These are phyloP conservation scores for Cosmopolites sordidus DNA, from an alignment of 2,888 invertebrate species.

Conservation along the genomic window DNA sequence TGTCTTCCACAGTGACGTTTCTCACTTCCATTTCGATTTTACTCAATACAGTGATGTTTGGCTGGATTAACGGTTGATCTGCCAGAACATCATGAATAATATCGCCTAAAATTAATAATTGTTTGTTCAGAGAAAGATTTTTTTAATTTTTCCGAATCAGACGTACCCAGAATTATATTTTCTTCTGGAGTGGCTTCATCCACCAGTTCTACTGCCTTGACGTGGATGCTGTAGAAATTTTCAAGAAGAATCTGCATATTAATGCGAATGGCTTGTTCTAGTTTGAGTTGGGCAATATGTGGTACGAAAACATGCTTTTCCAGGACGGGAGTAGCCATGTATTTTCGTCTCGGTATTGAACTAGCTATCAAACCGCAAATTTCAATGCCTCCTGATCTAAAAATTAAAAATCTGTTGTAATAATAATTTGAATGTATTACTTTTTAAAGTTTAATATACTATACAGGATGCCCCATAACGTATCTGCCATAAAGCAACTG, in stretches of 20 bases:
- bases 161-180: conserved; percentile 9
- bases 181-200: conserved; percentile 21
- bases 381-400: conserved; percentile 71
- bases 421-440: too few species aligned
- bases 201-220: conserved; percentile 39
- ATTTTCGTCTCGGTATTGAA: conserved; percentile 64
- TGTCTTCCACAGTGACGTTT: conserved; percentile 58
- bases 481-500: too few species aligned
- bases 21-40: conserved; percentile 33
- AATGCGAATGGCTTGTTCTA: conserved; percentile 50
- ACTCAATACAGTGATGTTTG: conserved; percentile 57
- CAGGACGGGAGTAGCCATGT: conserved; percentile 67
- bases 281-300: conserved; percentile 44
- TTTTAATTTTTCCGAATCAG: background rate
- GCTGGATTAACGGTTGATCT: conserved; percentile 66
- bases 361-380: conserved; percentile 72
- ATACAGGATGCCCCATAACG: too few species aligned
- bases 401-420: too few species aligned
- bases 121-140: too few species aligned
- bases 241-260: conserved; percentile 70
- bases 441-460: too few species aligned
- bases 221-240: conserved; percentile 56
- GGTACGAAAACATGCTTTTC: conserved; percentile 73
- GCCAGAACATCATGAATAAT: conserved; percentile 57
- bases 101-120: conserved; percentile 50